Percentiles rank a stretch among this genome's conserved stretches.
Conservation (phyloP, 2,888 invertebrate genomes). For the Catonia carolina region DNA sequence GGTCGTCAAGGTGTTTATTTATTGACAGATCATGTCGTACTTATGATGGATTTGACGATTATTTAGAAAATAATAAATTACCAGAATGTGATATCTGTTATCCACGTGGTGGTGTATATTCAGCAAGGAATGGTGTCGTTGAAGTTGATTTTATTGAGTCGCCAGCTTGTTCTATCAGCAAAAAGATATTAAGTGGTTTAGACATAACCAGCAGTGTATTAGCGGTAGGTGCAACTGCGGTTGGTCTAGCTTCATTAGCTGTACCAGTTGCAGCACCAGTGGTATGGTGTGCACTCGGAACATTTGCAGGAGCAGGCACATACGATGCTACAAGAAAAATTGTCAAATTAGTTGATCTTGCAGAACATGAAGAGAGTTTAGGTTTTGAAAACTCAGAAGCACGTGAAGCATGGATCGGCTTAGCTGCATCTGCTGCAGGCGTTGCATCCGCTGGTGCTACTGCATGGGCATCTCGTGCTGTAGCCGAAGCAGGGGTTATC, state of each 20-base stretch:
- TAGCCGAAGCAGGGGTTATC: slow-evolving; percentile 14
- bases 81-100: slow-evolving; percentile 22
- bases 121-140: slow-evolving; percentile 16
- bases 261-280: slow-evolving; percentile 20
- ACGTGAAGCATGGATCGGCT: slow-evolving; percentile 20
- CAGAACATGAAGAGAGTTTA: slow-evolving; percentile 18
- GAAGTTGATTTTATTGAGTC: slow-evolving; percentile 18
- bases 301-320: slow-evolving; percentile 19
- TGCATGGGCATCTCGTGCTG: slow-evolving; percentile 14
- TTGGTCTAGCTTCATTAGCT: slow-evolving; percentile 19
- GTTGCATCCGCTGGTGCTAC: slow-evolving; percentile 22
- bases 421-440: slow-evolving; percentile 18
- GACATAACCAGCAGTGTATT: slow-evolving; percentile 21
- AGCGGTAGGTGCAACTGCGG: slow-evolving; percentile 22
- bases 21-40: slow-evolving; percentile 19
- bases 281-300: slow-evolving; percentile 22
- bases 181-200: slow-evolving; percentile 16
- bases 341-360: slow-evolving; percentile 18
- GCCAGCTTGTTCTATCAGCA: slow-evolving; percentile 18
- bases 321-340: slow-evolving; percentile 20
- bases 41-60: slow-evolving; percentile 20
- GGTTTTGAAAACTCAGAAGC: slow-evolving; percentile 22
- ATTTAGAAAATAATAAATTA: slow-evolving; percentile 22
- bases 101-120: slow-evolving; percentile 16
- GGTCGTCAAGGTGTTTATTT: slow-evolving; percentile 15